These are phyloP conservation scores for Spilosoma lubricipeda DNA, from an alignment of 2,888 invertebrate genomes.

Conservation along the genomic window DNA sequence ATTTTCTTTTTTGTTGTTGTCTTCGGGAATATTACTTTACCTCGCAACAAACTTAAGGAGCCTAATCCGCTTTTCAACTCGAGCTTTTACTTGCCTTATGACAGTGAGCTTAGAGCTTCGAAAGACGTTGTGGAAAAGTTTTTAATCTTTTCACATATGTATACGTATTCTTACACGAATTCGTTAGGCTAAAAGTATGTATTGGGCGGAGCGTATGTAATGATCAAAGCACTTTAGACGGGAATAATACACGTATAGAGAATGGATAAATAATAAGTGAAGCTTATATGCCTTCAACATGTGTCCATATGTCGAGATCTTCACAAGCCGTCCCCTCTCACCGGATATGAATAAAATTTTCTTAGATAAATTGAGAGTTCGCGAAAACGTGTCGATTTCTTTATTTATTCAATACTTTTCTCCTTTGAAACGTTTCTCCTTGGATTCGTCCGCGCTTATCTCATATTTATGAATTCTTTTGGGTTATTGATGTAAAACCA, in stretches of 20 bases:
- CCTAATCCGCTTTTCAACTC: conserved; percentile 82
- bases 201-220: conserved; percentile 31
- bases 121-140: conserved; percentile 75
- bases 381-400: conserved; percentile 83
- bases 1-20: conserved; percentile 72
- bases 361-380: conserved; percentile 82
- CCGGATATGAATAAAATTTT: conserved; percentile 82
- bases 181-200: conserved; percentile 35
- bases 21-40: conserved; percentile 78
- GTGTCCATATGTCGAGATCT: conserved; percentile 75
- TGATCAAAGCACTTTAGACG: conserved; percentile 41
- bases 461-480: conserved; percentile 78
- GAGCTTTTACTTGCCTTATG: conserved; percentile 81
- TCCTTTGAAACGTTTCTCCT: conserved; percentile 76
- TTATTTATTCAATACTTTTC: conserved; percentile 83
- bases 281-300: conserved; percentile 70
- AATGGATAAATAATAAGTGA: conserved; percentile 68
- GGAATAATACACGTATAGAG: conserved; percentile 36
- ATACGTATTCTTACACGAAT: conserved; percentile 44
- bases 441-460: conserved; percentile 75
- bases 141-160: conserved; percentile 74
- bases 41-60: conserved; percentile 81
- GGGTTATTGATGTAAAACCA: conserved; percentile 68
- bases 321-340: conserved; percentile 74
- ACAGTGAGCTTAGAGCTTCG: conserved; percentile 76